Percentiles rank a stretch among this genome's conserved stretches.
phyloP scores from a whole-genome alignment of 2,888 invertebrate genomes.

The Cantharis nigra region DNA sequence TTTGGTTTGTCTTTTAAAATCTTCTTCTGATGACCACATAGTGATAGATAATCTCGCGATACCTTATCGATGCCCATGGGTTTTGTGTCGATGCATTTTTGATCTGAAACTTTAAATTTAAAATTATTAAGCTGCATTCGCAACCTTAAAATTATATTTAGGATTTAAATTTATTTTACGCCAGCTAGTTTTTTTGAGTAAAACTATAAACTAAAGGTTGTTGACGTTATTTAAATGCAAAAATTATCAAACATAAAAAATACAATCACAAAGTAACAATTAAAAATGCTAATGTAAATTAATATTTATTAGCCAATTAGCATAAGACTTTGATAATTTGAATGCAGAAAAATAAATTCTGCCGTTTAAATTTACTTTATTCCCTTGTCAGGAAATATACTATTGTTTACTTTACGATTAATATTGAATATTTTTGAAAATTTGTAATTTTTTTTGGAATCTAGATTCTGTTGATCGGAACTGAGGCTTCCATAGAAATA shows the following conservation, averaged over 20 bases:
- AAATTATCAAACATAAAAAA: not conserved
- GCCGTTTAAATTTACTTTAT: too few species aligned
- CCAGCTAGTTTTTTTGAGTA: too few species aligned
- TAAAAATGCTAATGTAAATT: not conserved
- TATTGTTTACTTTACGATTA: too few species aligned
- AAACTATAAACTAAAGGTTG: not conserved
- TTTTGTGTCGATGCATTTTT: not conserved
- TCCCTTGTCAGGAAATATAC: too few species aligned
- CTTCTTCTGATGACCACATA: conserved; percentile 50
- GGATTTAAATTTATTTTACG: too few species aligned
- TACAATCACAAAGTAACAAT: not conserved
- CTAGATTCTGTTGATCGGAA: too few species aligned
- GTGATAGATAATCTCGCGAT: not conserved
- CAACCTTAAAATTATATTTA: not conserved
- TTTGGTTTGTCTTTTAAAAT: conserved; percentile 44
- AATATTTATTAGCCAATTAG: not conserved
- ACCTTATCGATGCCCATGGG: not conserved
- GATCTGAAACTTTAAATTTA: not conserved
- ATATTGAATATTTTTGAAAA: too few species aligned
- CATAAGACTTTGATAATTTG: not conserved
- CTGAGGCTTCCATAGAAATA: too few species aligned
- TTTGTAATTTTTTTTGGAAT: too few species aligned
- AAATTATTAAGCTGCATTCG: not conserved
- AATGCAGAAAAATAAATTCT: too few species aligned
- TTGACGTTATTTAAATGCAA: not conserved